These are phyloP conservation scores for Drosophila suzukii DNA, from an alignment of 1,140 invertebrate species.

Conservation along the genomic window DNA sequence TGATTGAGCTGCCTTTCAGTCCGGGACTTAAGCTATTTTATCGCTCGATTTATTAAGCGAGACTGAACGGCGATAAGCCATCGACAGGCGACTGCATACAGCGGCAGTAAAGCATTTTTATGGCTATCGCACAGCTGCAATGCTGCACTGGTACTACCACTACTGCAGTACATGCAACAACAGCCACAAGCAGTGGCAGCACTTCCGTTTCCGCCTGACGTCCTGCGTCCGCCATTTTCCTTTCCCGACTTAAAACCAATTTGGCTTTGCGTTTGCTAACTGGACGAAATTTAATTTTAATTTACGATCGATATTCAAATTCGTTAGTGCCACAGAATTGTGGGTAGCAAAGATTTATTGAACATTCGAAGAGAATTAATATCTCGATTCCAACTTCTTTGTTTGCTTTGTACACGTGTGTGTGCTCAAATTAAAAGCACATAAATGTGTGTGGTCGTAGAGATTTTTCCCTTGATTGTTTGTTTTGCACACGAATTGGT, in stretches of 20 bases:
- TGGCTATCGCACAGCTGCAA: conserved; percentile 22
- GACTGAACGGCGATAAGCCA: conserved; percentile 42
- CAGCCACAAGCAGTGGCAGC: conserved; percentile 48
- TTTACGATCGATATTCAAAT: conserved; percentile 34
- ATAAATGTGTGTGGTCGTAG: conserved; percentile 5
- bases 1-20: conserved; percentile 51
- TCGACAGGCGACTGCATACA: conserved; percentile 43
- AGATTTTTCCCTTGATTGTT: conserved; percentile 9
- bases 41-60: conserved; percentile 60
- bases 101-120: conserved; percentile 56
- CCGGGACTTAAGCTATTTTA: conserved; percentile 38
- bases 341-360: neutral
- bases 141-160: neutral
- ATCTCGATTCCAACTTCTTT: neutral
- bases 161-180: conserved; percentile 20
- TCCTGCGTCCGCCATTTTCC: neutral
- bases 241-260: conserved; percentile 4
- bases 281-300: conserved; percentile 19
- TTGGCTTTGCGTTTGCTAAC: conserved; percentile 9
- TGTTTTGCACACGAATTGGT: conserved; percentile 8
- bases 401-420: conserved; percentile 6
- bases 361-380: neutral
- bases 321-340: neutral
- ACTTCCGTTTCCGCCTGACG: conserved; percentile 52
- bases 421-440: conserved; percentile 19